phyloP scores from a whole-genome alignment of 1,140 invertebrate species.

The Vollenhovia emeryi region DNA sequence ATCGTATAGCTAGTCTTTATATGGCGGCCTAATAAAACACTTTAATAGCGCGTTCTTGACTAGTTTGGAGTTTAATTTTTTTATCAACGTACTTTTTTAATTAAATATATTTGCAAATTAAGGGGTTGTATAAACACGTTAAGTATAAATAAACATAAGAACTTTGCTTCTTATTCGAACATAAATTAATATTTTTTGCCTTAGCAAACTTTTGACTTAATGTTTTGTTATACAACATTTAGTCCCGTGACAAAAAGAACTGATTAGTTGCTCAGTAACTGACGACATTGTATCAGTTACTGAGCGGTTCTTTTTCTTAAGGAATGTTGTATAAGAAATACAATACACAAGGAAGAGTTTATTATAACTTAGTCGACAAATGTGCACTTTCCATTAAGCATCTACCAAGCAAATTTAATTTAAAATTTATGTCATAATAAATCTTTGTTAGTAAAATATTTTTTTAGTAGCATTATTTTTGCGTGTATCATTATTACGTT shows the following conservation, averaged over 20 bases:
- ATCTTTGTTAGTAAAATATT: neutral
- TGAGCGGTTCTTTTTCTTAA: no score
- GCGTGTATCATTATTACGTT: neutral
- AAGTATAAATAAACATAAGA: neutral
- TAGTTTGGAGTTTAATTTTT: neutral
- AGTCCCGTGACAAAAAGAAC: neutral
- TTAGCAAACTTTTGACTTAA: neutral
- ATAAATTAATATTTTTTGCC: neutral
- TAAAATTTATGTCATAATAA: neutral
- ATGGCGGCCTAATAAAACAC: neutral
- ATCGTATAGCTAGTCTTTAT: constrained; percentile 17
- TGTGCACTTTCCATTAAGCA: neutral
- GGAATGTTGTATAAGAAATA: no score
- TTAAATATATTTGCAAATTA: neutral
- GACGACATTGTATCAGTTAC: no score
- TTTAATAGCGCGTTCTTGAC: neutral
- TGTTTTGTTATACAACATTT: neutral
- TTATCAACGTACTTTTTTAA: neutral
- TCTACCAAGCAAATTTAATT: neutral
- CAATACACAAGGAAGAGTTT: no score
- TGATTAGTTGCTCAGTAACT: no score
- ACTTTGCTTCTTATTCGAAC: neutral
- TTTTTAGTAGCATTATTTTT: neutral
- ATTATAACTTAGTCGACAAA: neutral
- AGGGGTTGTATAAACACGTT: neutral